Evolutionary conservation across 2,888 invertebrate species (phyloP).

Genomic region (Cerastoderma edule): DNA sequence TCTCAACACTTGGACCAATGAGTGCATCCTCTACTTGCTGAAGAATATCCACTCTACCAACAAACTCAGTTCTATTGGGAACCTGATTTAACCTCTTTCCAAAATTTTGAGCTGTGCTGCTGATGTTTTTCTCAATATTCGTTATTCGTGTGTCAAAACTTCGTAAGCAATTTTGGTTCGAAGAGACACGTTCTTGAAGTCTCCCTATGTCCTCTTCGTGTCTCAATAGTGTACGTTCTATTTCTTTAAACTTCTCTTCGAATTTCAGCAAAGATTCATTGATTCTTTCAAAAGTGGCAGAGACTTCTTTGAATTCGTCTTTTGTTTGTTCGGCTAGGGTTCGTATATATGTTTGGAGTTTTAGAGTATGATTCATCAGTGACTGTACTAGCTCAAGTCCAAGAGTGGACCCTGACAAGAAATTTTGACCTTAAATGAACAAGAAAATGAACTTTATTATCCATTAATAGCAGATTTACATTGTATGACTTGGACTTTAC

Average conservation of each 20-base stretch:
- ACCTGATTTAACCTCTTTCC: neutral
- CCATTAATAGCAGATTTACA: too few relatives aligned
- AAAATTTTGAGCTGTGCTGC: too few relatives aligned
- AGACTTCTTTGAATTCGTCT: neutral
- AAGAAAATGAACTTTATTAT: neutral
- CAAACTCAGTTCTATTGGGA: neutral
- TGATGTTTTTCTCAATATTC: too few relatives aligned
- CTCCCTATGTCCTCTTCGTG: too few relatives aligned
- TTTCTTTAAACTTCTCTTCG: neutral
- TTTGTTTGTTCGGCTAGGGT: slow-evolving; percentile 1
- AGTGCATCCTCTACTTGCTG: neutral
- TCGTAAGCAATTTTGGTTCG: too few relatives aligned
- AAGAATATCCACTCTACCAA: neutral
- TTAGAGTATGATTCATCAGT: neutral
- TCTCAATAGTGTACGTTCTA: neutral
- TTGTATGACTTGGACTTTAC: too few relatives aligned
- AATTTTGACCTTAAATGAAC: neutral
- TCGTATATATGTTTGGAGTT: neutral
- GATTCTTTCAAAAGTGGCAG: neutral
- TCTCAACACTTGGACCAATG: too few relatives aligned
- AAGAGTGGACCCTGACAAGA: neutral
- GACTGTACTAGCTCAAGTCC: too few relatives aligned
- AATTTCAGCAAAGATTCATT: neutral
- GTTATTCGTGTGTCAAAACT: too few relatives aligned
- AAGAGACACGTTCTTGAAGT: neutral